phyloP scores from a whole-genome alignment of 2,113 vertebrate genomes.

The Ariopsis seemanni region DNA sequence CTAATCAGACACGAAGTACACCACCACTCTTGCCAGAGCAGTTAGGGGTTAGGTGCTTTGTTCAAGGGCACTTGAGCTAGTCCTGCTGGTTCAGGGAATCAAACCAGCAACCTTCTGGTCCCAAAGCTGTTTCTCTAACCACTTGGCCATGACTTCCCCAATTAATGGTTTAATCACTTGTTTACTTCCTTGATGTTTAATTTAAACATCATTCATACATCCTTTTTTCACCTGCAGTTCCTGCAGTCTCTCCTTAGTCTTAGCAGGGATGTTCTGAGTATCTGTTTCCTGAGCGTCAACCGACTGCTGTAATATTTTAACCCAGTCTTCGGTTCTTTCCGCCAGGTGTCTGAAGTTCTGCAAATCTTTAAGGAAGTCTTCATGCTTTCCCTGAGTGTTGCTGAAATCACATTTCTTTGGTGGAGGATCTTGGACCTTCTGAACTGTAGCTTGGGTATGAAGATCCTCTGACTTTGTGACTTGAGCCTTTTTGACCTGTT shows the following conservation, averaged over 20 bases:
- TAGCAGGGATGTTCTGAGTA: background rate
- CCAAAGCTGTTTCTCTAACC: too few relatives aligned
- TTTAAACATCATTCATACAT: background rate
- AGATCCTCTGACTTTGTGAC: background rate
- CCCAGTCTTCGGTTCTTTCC: conserved; percentile 30
- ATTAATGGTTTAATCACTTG: background rate
- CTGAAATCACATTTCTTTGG: background rate
- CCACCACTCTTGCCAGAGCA: too few relatives aligned
- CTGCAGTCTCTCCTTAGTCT: conserved; percentile 14
- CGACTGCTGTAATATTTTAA: conserved; percentile 35
- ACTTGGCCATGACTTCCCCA: too few relatives aligned
- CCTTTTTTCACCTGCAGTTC: conserved; percentile 36
- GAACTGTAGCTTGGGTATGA: background rate
- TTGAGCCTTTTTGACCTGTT: conserved; percentile 11
- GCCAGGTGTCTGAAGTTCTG: conserved; percentile 31
- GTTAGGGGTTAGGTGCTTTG: too few relatives aligned
- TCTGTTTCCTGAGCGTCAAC: conserved; percentile 25
- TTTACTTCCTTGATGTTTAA: background rate
- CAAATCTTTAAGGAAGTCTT: background rate
- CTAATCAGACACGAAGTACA: too few relatives aligned
- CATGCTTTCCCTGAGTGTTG: background rate
- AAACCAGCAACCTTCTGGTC: too few relatives aligned
- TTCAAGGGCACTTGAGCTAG: too few relatives aligned
- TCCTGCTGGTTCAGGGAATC: too few relatives aligned
- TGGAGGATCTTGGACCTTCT: background rate